These are phyloP conservation scores for Tinamus major DNA, from an alignment of 2,797 vertebrate species.

Conservation along the genomic window DNA sequence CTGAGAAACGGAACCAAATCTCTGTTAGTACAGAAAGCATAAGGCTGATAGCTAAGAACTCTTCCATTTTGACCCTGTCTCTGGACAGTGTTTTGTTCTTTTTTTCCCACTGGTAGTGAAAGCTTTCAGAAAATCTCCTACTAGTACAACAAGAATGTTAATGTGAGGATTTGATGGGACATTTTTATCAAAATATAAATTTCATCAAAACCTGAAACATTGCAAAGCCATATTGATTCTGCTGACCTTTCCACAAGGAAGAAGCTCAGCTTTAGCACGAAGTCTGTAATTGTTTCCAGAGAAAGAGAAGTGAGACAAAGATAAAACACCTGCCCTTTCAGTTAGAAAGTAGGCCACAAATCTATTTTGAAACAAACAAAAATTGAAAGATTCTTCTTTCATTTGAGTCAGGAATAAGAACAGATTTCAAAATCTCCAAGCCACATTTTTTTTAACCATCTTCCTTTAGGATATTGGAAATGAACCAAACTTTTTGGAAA, in stretches of 20 bases:
- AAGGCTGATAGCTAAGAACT: not conserved
- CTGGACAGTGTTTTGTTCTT: not conserved
- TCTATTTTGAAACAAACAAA: not conserved
- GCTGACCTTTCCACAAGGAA: not conserved
- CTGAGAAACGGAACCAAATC: not conserved
- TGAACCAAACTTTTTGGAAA: not conserved
- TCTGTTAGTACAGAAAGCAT: not conserved
- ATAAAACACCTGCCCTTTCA: not conserved
- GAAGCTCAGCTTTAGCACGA: not conserved
- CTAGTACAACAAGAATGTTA: not conserved
- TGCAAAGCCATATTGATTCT: not conserved
- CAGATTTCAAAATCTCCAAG: not conserved
- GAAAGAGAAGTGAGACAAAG: not conserved
- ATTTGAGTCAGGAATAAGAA: not conserved
- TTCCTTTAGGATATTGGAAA: not conserved
- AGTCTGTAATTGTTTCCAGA: not conserved
- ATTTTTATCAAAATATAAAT: not conserved
- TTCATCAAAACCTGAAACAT: not conserved
- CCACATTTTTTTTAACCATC: not conserved
- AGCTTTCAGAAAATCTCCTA: not conserved
- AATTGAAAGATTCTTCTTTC: not conserved
- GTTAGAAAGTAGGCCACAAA: not conserved
- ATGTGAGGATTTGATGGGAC: not conserved
- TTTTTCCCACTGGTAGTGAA: not conserved
- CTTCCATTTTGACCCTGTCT: not conserved